Percentiles rank a stretch among this genome's conserved stretches.
phyloP scores from a whole-genome alignment of 2,888 invertebrate genomes.

The Coremacera marginata region DNA sequence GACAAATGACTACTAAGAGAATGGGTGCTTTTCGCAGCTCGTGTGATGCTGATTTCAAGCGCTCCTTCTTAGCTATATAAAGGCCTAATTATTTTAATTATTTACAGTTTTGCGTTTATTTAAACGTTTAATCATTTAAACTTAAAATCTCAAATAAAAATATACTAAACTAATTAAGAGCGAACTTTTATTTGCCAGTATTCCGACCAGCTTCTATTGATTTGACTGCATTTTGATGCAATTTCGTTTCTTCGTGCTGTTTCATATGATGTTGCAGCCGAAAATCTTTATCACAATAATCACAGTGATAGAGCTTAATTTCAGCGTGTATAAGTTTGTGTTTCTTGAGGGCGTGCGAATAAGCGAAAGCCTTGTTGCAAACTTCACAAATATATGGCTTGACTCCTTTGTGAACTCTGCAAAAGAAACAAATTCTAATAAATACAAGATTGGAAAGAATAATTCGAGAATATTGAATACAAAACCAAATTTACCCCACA shows the following conservation, averaged over 20 bases:
- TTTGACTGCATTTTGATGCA: conserved; percentile 63
- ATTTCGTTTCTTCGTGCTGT: conserved; percentile 64
- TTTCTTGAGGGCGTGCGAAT: conserved; percentile 62
- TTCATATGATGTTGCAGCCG: conserved; percentile 66
- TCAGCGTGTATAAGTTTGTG: conserved; percentile 65
- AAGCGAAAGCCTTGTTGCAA: conserved; percentile 62
- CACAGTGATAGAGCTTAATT: conserved; percentile 62
- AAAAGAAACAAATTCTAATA: background rate
- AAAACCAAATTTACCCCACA: no score
- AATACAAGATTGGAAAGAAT: no score
- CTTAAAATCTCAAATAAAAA: background rate
- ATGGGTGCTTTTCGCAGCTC: conserved; percentile 64
- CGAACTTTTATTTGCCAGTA: conserved; percentile 36
- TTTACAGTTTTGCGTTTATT: background rate
- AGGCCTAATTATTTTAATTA: background rate
- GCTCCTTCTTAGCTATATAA: conserved; percentile 65
- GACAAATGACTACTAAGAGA: conserved; percentile 63
- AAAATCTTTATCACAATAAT: conserved; percentile 65
- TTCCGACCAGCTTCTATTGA: conserved; percentile 46
- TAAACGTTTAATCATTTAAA: background rate
- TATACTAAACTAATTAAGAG: background rate
- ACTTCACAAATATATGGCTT: conserved; percentile 63
- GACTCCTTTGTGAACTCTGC: conserved; percentile 58
- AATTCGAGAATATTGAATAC: no score
- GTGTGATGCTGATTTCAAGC: conserved; percentile 62